Evolutionary conservation across 2,888 invertebrate species (phyloP).

Genomic region (Cynaeus angustus): DNA sequence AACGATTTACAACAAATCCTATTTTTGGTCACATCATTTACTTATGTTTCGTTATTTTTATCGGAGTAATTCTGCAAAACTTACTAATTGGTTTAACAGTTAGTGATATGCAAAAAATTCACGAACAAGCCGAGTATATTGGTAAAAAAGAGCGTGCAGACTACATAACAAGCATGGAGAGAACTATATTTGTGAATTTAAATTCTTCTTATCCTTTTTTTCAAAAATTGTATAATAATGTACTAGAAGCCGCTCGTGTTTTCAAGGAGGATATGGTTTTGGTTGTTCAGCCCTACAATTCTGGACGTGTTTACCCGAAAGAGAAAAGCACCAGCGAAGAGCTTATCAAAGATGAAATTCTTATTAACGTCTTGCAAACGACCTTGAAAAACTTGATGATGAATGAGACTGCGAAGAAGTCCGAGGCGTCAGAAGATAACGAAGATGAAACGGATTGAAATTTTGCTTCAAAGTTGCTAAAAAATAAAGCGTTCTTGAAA

Average conservation of each 20-base stretch:
- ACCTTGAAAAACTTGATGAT: no score
- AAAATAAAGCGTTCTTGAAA: no score
- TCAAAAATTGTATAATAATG: no score
- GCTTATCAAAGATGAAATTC: no score
- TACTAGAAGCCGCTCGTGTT: neutral
- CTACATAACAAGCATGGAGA: conserved; percentile 33
- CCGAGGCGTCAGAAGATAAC: no score
- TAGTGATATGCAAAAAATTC: conserved; percentile 32
- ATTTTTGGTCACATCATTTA: conserved; percentile 34
- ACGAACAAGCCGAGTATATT: conserved; percentile 25
- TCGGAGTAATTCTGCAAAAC: conserved; percentile 35
- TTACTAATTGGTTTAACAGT: conserved; percentile 35
- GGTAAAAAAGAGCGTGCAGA: conserved; percentile 16
- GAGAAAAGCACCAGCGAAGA: no score
- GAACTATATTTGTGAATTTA: neutral
- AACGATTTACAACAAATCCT: conserved; percentile 19
- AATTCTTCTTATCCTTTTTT: neutral
- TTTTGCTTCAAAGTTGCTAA: no score
- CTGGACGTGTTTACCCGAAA: neutral
- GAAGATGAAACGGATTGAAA: no score
- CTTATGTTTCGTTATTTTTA: conserved; percentile 5
- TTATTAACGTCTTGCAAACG: no score
- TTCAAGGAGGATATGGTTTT: neutral
- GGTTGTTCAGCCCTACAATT: neutral
- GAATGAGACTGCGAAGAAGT: no score